Percentiles rank a stretch among this genome's conserved stretches.
These are phyloP conservation scores for Amblyteles armatorius DNA, from an alignment of 2,888 invertebrate genomes.

Conservation along the genomic window DNA sequence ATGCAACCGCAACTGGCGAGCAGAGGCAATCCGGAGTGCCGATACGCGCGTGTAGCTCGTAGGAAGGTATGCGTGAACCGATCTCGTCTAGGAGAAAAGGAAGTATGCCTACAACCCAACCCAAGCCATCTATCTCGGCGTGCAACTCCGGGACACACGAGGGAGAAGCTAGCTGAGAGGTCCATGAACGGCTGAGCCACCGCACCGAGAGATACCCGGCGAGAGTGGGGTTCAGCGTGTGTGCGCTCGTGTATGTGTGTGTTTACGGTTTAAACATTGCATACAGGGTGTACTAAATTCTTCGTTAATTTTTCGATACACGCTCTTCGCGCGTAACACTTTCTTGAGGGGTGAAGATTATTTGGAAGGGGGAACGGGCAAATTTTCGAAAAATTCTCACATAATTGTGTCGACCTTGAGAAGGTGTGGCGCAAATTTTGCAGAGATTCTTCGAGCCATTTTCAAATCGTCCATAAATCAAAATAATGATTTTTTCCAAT, in stretches of 20 bases:
- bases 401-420: background rate
- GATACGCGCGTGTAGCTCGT: conserved; percentile 10
- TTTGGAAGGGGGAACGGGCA: background rate
- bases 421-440: background rate
- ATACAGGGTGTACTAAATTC: conserved; percentile 19
- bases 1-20: conserved; percentile 10
- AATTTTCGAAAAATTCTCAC: background rate
- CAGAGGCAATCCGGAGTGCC: background rate
- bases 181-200: conserved; percentile 55
- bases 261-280: conserved; percentile 17
- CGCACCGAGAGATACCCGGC: conserved; percentile 29
- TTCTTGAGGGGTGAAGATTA: too few species aligned
- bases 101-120: conserved; percentile 76
- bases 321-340: too few species aligned
- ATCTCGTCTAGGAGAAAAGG: conserved; percentile 74
- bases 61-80: conserved; percentile 47
- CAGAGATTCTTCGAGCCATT: background rate
- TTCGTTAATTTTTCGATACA: too few species aligned
- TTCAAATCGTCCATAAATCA: background rate
- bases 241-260: background rate
- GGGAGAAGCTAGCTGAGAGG: conserved; percentile 64
- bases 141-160: conserved; percentile 30
- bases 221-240: conserved; percentile 10
- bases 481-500: background rate
- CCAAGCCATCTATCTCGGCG: conserved; percentile 72